Evolutionary conservation across 2,113 vertebrate species (phyloP), one percentile per base, ranked within the genome.

Genomic region (Scatophagus argus): DNA sequence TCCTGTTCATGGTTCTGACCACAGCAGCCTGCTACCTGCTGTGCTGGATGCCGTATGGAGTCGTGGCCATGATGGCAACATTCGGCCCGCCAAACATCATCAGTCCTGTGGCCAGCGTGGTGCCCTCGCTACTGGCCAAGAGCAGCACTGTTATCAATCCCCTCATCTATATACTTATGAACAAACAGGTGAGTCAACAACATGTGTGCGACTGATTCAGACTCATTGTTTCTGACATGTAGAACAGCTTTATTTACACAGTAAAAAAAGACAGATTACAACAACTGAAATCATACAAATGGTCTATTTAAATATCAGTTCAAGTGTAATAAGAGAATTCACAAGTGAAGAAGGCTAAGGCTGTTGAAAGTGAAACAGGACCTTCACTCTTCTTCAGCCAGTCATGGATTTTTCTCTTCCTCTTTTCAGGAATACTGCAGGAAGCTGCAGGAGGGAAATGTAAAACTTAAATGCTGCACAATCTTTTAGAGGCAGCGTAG

Each of bases 81-180:
- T 96, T 96, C 69, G 95, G 95, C 21, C 94, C 87, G 1, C 94
- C 94, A 0, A 92, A 95, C 85, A 88, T 87, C 72, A 94, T 97
- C 25, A 94, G 94, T 16, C 94, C 95, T 0, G 92, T 95, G 54
- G 95, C 94, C 65, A 96, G 94, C 36, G 76, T 96, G 74, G 89
- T 96, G 36, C 95, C 95, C 13, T 95, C 95, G 2, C 92, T 97
- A 16, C 91, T 97, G 62, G 96, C 96, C 81, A 97, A 97, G 90
- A 96, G 95, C 94, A 97, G 95, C 90, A 96, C 95, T 0, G 95
- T 96, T 80, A 96, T 94, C 87, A 97, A 96, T 87, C 95, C 96
- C 3, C 86, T 96, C 71, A 96, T 97, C 90, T 96, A 96, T 86
- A 96, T 96, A 60, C 93, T 96, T 16, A 96, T 96, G 95, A 97